phyloP scores from a whole-genome alignment of 2,113 vertebrate genomes.

The Rallus limicola region DNA sequence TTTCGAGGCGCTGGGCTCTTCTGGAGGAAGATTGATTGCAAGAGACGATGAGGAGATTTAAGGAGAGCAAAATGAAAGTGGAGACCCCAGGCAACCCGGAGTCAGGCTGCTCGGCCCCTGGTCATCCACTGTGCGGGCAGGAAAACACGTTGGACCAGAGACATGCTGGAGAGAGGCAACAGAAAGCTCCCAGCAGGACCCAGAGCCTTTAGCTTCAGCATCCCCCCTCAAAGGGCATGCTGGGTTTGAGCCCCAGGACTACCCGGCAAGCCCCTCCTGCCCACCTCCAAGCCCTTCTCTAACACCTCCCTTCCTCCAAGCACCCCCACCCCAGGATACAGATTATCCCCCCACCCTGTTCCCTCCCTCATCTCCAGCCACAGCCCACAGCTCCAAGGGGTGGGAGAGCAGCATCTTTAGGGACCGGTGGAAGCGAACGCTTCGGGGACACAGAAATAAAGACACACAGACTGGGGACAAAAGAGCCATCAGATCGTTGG shows the following conservation, averaged over 20 bases:
- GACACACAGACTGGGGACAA: conserved; percentile 50
- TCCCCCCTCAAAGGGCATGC: rapidly evolving
- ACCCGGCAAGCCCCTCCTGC: not conserved
- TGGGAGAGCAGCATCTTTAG: not conserved
- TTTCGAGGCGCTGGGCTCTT: conserved; percentile 18
- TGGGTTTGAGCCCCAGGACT: not conserved
- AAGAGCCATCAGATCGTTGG: conserved; percentile 74
- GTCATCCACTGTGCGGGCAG: not conserved
- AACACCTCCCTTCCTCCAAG: not conserved
- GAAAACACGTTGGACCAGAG: not conserved
- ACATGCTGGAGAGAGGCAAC: not conserved
- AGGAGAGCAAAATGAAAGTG: not conserved
- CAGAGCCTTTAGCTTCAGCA: not conserved
- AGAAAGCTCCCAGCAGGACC: not conserved
- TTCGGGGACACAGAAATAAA: not conserved
- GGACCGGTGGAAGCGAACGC: rapidly evolving
- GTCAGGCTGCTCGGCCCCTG: not conserved
- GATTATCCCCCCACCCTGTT: too few species aligned
- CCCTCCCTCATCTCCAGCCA: not conserved
- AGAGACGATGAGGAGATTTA: conserved; percentile 31
- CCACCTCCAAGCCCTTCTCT: not conserved
- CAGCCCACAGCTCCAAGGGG: not conserved
- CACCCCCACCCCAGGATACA: not conserved
- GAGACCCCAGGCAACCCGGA: not conserved
- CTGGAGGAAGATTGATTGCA: conserved; percentile 33